These are phyloP conservation scores for Corythoichthys intestinalis DNA, from an alignment of 2,113 vertebrate genomes.

Conservation along the genomic window DNA sequence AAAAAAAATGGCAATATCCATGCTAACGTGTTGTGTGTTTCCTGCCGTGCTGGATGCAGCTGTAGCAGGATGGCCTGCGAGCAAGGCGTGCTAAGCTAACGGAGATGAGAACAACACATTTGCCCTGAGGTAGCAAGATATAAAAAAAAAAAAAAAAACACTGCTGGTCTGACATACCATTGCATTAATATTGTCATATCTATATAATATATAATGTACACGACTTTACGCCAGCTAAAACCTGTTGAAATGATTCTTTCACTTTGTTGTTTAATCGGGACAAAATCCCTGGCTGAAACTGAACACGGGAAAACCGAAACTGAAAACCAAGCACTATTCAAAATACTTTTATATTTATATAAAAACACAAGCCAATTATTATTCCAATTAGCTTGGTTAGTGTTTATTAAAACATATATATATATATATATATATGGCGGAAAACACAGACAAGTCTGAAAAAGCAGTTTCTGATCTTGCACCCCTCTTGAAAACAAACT, in stretches of 20 bases:
- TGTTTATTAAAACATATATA: too few relatives aligned
- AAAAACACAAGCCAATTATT: too few relatives aligned
- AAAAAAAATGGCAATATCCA: neutral
- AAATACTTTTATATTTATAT: too few relatives aligned
- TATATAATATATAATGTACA: constrained; percentile 9
- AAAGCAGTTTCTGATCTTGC: too few relatives aligned
- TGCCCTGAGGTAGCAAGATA: constrained; percentile 44
- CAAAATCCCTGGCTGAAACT: too few relatives aligned
- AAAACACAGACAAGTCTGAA: too few relatives aligned
- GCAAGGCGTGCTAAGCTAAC: constrained; percentile 54
- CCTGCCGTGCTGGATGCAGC: constrained; percentile 50
- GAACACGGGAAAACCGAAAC: too few relatives aligned
- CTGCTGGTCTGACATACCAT: constrained; percentile 17
- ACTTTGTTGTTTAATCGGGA: too few relatives aligned
- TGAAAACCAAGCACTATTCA: too few relatives aligned
- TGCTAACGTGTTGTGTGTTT: constrained; percentile 43
- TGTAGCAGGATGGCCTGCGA: constrained; percentile 61
- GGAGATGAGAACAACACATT: constrained; percentile 47
- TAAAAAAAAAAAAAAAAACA: constrained; percentile 23
- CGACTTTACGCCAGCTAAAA: neutral
- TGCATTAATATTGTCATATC: neutral
- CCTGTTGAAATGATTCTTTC: neutral
- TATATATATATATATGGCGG: too few relatives aligned
- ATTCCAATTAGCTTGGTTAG: too few relatives aligned
- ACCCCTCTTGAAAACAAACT: too few relatives aligned